Conservation (phyloP, 1,140 invertebrate species). For the Hypothenemus hampei region DNA sequence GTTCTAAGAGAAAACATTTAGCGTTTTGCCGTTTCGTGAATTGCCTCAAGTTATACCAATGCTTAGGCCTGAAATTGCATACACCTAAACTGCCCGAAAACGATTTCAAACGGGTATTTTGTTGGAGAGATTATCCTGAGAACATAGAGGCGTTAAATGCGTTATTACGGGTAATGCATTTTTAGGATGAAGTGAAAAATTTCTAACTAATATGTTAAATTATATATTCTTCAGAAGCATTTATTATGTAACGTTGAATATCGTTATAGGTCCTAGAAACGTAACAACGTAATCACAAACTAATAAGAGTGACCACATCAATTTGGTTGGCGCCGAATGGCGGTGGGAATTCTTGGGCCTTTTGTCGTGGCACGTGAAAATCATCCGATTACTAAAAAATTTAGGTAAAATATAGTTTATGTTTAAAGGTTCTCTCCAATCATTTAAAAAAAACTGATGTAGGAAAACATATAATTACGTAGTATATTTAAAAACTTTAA, state of each 20-base stretch:
- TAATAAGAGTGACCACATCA: conserved; percentile 32
- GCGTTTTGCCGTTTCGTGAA: conserved; percentile 17
- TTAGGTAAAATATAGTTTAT: no score
- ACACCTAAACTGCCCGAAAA: no score
- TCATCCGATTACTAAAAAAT: conserved; percentile 20
- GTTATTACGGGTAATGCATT: not conserved
- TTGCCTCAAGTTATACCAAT: conserved; percentile 13
- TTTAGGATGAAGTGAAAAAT: conserved; percentile 8
- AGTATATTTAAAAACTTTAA: no score
- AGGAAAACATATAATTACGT: no score
- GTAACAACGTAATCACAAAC: conserved; percentile 25
- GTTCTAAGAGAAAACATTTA: conserved; percentile 1
- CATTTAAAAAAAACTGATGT: no score
- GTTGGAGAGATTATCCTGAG: not conserved
- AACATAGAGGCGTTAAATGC: not conserved
- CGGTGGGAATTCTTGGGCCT: conserved; percentile 28
- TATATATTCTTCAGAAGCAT: no score
- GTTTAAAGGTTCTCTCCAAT: no score
- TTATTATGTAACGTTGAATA: conserved; percentile 1
- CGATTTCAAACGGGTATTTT: conserved; percentile 3
- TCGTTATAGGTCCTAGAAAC: conserved; percentile 3
- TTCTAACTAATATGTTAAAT: no score
- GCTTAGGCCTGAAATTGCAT: conserved; percentile 9
- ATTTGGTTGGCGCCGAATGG: conserved; percentile 34
- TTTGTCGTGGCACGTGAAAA: conserved; percentile 21